Conservation (phyloP, 92 coral and sea anemone species). For the Ricordea florida region DNA sequence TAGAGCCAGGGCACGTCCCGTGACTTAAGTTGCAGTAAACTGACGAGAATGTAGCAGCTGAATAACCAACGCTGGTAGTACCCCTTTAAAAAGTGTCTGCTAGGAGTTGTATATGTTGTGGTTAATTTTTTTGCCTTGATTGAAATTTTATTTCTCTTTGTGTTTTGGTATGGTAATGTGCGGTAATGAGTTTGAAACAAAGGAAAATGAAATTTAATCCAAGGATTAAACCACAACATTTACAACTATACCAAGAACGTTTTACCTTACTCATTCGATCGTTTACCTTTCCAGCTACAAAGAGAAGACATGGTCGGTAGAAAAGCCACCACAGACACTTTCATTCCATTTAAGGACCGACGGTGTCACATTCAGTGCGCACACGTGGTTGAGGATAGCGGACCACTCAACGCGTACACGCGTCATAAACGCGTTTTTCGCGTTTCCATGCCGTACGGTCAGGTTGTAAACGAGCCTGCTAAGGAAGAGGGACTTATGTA, state of each 20-base stretch:
- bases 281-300: constrained; percentile 35
- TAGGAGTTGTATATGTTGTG: too few relatives aligned
- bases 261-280: neutral
- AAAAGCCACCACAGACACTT: constrained; percentile 57
- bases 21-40: too few relatives aligned
- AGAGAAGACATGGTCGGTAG: constrained; percentile 84
- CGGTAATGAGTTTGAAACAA: too few relatives aligned
- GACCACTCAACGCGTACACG: constrained; percentile 50
- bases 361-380: constrained; percentile 69
- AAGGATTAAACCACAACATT: too few relatives aligned
- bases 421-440: constrained; percentile 74
- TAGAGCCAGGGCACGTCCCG: too few relatives aligned
- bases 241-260: too few relatives aligned
- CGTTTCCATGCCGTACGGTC: constrained; percentile 80
- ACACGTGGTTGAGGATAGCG: constrained; percentile 69
- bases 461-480: constrained; percentile 35
- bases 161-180: too few relatives aligned
- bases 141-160: too few relatives aligned
- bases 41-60: too few relatives aligned
- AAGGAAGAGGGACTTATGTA: constrained; percentile 78
- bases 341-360: constrained; percentile 57
- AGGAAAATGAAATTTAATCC: too few relatives aligned
- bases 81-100: neutral
- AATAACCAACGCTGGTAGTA: too few relatives aligned
- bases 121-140: too few relatives aligned